Evolutionary conservation across 2,797 vertebrate genomes (phyloP), one percentile per base, ranked within the genome.

Genomic region (Anabas testudineus): DNA sequence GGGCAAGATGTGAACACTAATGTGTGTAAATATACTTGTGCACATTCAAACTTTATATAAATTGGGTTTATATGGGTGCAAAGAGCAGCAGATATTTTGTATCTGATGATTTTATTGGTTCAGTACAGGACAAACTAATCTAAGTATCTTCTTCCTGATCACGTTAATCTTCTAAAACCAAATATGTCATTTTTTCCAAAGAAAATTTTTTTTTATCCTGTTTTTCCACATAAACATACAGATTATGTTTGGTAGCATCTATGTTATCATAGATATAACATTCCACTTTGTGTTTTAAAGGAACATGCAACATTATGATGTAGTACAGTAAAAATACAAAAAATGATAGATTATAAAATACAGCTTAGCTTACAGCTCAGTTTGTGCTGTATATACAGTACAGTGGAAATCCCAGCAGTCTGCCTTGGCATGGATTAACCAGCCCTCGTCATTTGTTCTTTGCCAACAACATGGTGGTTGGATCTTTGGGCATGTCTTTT

Each of bases 1-100:
- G 83, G 74, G 32, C 69, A 78, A 79, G 66, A 80, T 67, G 71
- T 83, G 80, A 79, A 72, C 68, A n/a, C 65, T 73, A 79, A 81
- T 81, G 80, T 80, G 81, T 76, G 74, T 78, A 74, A 76, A 85
- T 74, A 80, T 36, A 62, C 63, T 36, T 57, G 37, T 63, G 67
- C 22, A n/a, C 37, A n/a, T 54, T 68, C 16, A 0, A 51, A 53
- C 52, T 69, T 42, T 42, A 41, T 46, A 52, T 61, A 15, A 41
- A 68, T 49, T 52, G 7, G 5, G 41, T 78, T 51, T 49, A 28
- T 34, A 45, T 32, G 8, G 4, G 16, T 34, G 10, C 0, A 21
- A 10, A 22, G 10, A 37, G n/a, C n/a, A 18, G 15, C 24, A 26
- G 53, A 39, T 65, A 46, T 57, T 12, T 51, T 22, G 10, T 28